Evolutionary conservation across 2,888 invertebrate species (phyloP).

Genomic region (Monochamus alternatus): DNA sequence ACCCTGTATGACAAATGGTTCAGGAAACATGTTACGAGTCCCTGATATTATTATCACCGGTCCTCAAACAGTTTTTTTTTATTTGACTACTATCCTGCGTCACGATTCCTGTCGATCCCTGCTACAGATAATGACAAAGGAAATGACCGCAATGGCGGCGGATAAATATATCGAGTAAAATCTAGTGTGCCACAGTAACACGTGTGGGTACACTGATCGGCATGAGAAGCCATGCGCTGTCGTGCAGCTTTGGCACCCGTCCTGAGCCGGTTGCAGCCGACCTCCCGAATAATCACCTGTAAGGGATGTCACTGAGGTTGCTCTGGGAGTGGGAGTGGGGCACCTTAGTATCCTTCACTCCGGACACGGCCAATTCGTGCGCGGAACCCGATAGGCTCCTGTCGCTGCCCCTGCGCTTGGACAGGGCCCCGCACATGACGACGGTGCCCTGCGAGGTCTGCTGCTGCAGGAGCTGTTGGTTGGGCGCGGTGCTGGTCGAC

Average conservation of each 20-base stretch:
- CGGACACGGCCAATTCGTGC: constrained; percentile 85
- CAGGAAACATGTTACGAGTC: too few species aligned
- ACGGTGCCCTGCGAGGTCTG: constrained; percentile 63
- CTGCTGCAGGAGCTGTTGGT: constrained; percentile 71
- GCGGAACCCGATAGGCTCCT: constrained; percentile 88
- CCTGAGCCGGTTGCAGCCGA: background rate
- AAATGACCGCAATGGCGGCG: constrained; percentile 20
- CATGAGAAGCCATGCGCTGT: constrained; percentile 64
- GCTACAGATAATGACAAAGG: constrained; percentile 14
- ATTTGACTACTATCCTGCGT: too few species aligned
- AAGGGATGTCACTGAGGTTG: constrained; percentile 89
- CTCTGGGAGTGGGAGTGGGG: constrained; percentile 93
- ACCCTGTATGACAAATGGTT: too few species aligned
- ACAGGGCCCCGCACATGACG: constrained; percentile 69
- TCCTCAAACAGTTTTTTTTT: too few species aligned
- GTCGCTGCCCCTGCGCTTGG: constrained; percentile 86
- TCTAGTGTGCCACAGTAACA: constrained; percentile 55
- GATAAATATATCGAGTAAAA: constrained; percentile 27
- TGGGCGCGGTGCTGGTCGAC: constrained; percentile 74
- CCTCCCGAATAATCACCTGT: constrained; percentile 75
- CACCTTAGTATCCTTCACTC: constrained; percentile 78
- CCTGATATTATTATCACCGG: too few species aligned
- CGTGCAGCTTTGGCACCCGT: constrained; percentile 54
- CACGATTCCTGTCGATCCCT: constrained; percentile 19
- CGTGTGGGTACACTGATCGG: constrained; percentile 56